Evolutionary conservation across 2,888 invertebrate species (phyloP).

Genomic region (Panzeria rudis): DNA sequence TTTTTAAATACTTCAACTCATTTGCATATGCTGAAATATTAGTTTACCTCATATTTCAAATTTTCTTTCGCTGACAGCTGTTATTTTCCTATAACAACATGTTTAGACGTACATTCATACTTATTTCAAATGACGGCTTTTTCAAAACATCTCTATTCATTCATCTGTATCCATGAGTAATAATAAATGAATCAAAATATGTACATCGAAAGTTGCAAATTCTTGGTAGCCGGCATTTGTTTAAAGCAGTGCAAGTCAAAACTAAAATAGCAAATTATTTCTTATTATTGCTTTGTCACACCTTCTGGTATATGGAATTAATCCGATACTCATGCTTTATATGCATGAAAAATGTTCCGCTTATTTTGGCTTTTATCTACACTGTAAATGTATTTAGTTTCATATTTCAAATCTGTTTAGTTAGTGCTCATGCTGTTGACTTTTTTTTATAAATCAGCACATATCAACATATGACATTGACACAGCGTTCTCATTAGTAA

Average conservation of each 20-base stretch:
- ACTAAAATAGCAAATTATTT: background rate
- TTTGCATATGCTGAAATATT: constrained; percentile 36
- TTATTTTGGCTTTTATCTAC: constrained; percentile 1
- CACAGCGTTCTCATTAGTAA: constrained; percentile 64
- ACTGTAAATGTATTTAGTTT: constrained; percentile 30
- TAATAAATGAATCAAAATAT: constrained; percentile 38
- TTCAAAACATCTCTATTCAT: constrained; percentile 48
- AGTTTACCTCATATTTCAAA: constrained; percentile 13
- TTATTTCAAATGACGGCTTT: constrained; percentile 20
- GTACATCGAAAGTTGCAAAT: constrained; percentile 12
- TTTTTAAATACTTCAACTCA: constrained; percentile 7
- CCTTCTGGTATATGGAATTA: background rate
- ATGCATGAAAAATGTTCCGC: background rate
- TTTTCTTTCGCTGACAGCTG: constrained; percentile 4
- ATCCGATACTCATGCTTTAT: background rate
- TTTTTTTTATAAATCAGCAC: constrained; percentile 43
- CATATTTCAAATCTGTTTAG: constrained; percentile 56
- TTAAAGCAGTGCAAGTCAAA: constrained; percentile 13
- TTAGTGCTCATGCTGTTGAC: constrained; percentile 37
- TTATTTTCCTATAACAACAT: background rate
- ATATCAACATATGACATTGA: constrained; percentile 72
- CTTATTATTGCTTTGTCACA: background rate
- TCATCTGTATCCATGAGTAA: constrained; percentile 39
- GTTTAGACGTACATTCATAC: background rate
- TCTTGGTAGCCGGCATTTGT: constrained; percentile 37